phyloP scores from a whole-genome alignment of 1,140 invertebrate species.

The Pseudachorutes palmiensis region DNA sequence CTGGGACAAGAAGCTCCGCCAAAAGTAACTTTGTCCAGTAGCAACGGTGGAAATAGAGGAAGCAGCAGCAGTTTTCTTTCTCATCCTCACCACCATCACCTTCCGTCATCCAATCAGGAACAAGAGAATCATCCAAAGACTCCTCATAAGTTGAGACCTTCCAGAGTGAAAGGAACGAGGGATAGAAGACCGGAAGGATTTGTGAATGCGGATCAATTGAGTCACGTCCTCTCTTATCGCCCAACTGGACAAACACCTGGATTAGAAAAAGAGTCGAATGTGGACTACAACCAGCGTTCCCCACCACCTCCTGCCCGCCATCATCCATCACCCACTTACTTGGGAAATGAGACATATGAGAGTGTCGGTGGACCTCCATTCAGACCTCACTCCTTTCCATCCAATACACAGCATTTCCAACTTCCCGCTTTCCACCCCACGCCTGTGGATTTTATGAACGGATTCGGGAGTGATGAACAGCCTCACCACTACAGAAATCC shows the following conservation, averaged over 20 bases:
- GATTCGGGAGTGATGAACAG: conserved; percentile 1
- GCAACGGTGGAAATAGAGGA: not conserved
- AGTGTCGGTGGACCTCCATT: not conserved
- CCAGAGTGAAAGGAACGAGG: conserved; percentile 1
- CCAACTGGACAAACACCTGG: conserved; percentile 11
- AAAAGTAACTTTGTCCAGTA: conserved; percentile 2
- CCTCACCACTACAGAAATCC: not conserved
- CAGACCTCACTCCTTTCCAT: not conserved
- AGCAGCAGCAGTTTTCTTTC: no score
- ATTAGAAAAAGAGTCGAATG: not conserved
- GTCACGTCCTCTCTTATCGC: conserved; percentile 15
- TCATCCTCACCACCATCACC: not conserved
- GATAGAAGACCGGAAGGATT: conserved; percentile 5
- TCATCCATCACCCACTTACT: conserved; percentile 1
- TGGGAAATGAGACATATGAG: conserved; percentile 9
- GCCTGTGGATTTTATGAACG: not conserved
- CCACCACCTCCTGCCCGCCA: not conserved
- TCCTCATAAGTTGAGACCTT: conserved; percentile 14
- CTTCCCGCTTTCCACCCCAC: no score
- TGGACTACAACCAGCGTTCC: not conserved
- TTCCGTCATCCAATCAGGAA: conserved; percentile 15
- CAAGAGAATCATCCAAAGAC: conserved; percentile 7
- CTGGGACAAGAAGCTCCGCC: not conserved
- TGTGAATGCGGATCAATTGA: conserved; percentile 18
- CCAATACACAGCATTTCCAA: not conserved